Evolutionary conservation across 1,140 invertebrate genomes (phyloP).

Genomic region (Brachionus koreanus): DNA sequence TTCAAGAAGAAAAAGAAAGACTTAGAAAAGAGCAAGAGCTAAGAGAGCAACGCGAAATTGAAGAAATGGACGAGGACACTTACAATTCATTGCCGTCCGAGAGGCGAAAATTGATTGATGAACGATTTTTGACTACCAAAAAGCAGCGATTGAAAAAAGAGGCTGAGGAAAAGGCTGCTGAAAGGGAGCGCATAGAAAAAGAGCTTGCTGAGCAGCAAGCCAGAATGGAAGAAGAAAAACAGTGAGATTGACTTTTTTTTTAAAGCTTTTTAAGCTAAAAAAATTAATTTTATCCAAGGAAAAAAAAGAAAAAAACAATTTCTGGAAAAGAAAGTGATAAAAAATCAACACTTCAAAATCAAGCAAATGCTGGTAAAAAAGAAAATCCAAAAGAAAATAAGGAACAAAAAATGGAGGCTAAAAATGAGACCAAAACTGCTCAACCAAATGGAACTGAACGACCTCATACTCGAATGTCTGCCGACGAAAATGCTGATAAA

Average conservation of each 20-base stretch:
- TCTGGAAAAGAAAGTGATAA: conserved; percentile 7
- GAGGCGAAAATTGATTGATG: not conserved
- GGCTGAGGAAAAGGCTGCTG: conserved; percentile 50
- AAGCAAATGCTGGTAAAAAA: conserved; percentile 47
- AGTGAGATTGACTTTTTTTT: conserved; percentile 46
- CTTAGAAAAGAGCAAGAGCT: conserved; percentile 41
- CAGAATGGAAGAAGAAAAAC: conserved; percentile 53
- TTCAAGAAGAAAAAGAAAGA: conserved; percentile 19
- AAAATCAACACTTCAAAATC: not conserved
- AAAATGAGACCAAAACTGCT: conserved; percentile 40
- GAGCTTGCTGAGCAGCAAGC: conserved; percentile 39
- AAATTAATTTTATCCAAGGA: not conserved
- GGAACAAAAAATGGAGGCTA: conserved; percentile 45
- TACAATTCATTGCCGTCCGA: conserved; percentile 11
- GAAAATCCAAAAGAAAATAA: conserved; percentile 47
- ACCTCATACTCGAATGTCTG: conserved; percentile 38
- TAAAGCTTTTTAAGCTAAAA: not conserved
- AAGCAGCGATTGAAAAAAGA: conserved; percentile 49
- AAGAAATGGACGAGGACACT: conserved; percentile 43
- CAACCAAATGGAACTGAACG: conserved; percentile 47
- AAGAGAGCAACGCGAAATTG: conserved; percentile 22
- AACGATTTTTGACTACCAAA: conserved; percentile 9
- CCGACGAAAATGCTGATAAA: not conserved
- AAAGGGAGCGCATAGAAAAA: conserved; percentile 45
- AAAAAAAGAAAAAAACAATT: conserved; percentile 37